phyloP scores from a whole-genome alignment of 2,797 vertebrate genomes.

The Gymnocypris eckloni region DNA sequence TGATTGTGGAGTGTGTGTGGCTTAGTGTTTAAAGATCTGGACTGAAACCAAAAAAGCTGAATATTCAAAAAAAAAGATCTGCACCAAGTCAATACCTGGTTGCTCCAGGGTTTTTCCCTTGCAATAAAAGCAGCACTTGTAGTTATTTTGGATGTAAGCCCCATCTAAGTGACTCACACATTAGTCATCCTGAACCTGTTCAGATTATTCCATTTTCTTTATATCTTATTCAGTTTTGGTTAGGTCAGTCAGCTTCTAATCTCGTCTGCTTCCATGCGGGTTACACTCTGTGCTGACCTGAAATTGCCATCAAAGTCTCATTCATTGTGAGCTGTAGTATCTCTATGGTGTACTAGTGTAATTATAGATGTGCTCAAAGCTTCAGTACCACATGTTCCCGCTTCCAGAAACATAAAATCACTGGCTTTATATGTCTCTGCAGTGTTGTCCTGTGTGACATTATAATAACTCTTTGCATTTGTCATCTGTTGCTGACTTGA shows the following conservation, averaged over 20 bases:
- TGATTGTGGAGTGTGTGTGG: neutral
- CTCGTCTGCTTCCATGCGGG: neutral
- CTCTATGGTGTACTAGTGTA: neutral
- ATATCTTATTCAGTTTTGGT: neutral
- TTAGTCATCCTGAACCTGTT: neutral
- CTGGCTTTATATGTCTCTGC: neutral
- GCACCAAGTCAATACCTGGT: neutral
- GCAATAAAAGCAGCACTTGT: neutral
- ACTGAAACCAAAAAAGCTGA: neutral
- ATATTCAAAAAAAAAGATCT: neutral
- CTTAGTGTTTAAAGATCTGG: neutral
- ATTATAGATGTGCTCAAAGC: constrained; percentile 15
- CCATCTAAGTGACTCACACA: neutral
- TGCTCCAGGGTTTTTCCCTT: neutral
- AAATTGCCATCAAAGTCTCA: neutral
- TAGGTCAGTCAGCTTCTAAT: neutral
- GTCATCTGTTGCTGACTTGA: constrained; percentile 8
- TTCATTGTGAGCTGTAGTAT: neutral
- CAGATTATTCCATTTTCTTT: neutral
- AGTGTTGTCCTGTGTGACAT: neutral
- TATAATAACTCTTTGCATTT: constrained; percentile 24
- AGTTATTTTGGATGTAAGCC: neutral
- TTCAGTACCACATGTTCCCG: constrained; percentile 16
- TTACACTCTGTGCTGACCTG: constrained; percentile 8
- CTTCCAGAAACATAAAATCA: neutral